Percentiles rank a stretch among this genome's conserved stretches.
Conservation (phyloP, 2,888 invertebrate species). For the Epiblema foenella region DNA sequence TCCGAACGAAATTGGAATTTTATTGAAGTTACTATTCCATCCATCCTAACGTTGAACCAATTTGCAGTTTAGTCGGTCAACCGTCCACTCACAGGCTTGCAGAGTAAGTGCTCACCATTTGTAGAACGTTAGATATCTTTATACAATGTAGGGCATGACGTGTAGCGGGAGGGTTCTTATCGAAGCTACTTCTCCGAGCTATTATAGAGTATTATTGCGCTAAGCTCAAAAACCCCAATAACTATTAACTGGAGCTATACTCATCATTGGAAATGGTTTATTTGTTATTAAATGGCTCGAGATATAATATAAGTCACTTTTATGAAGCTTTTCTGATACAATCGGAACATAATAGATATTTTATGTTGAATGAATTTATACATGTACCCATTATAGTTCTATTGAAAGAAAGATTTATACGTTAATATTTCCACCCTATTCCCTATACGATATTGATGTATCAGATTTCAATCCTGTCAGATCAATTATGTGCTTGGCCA, state of each 20-base stretch:
- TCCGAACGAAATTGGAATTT: conserved; percentile 29
- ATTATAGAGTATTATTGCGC: conserved; percentile 63
- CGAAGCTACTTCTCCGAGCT: conserved; percentile 57
- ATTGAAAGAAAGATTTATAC: not conserved
- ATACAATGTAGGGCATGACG: conserved; percentile 72
- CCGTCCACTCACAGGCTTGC: conserved; percentile 54
- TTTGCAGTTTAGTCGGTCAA: conserved; percentile 57
- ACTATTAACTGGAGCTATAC: conserved; percentile 32
- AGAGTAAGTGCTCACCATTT: conserved; percentile 50
- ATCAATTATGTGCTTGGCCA: not conserved
- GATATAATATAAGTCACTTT: conserved; percentile 22
- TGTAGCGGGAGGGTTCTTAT: conserved; percentile 74
- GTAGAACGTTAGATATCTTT: conserved; percentile 45
- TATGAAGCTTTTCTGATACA: conserved; percentile 29
- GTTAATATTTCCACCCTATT: not conserved
- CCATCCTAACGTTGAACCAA: conserved; percentile 41
- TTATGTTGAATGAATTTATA: conserved; percentile 8
- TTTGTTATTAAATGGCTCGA: conserved; percentile 19
- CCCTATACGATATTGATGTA: not conserved
- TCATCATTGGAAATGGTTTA: conserved; percentile 31
- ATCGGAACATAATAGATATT: conserved; percentile 13
- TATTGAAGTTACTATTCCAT: conserved; percentile 35
- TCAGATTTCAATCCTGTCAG: not conserved
- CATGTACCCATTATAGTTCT: not conserved
- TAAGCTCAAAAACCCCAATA: conserved; percentile 36